Conservation (phyloP, 1,140 invertebrate species). For the Tyrophagus putrescentiae region DNA sequence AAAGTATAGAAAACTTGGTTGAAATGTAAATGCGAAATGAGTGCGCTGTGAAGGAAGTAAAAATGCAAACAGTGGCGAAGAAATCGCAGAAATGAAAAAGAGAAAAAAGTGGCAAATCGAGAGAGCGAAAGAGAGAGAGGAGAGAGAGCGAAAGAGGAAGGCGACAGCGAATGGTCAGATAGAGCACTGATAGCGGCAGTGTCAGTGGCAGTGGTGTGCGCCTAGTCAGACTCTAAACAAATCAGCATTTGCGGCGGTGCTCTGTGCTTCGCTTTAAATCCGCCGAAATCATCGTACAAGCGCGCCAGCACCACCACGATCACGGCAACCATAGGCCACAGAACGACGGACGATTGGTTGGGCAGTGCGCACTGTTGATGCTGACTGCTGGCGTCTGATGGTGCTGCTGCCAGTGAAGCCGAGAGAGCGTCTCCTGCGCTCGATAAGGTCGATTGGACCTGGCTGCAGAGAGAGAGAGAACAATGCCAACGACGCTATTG, state of each 20-base stretch:
- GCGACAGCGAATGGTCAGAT: too few species aligned
- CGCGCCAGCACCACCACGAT: too few species aligned
- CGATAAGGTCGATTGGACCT: constrained; percentile 2
- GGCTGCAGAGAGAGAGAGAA: not conserved
- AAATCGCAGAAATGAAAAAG: too few species aligned
- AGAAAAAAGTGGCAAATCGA: not conserved
- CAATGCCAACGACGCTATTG: not conserved
- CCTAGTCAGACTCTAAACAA: not conserved
- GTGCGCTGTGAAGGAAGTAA: not conserved
- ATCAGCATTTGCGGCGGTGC: not conserved
- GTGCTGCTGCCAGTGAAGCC: too few species aligned
- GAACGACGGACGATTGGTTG: not conserved
- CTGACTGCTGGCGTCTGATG: too few species aligned
- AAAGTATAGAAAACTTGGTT: too few species aligned
- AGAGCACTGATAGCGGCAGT: too few species aligned
- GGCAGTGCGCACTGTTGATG: not conserved
- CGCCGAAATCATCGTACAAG: not conserved
- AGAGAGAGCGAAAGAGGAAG: not conserved
- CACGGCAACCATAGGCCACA: not conserved
- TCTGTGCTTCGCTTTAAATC: constrained; percentile 1
- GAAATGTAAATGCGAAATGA: too few species aligned
- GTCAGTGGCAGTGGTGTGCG: too few species aligned
- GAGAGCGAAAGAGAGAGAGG: not conserved
- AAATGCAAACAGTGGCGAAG: not conserved
- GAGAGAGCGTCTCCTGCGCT: too few species aligned